Conservation (phyloP, 2,113 vertebrate genomes). For the Lichenostomus cassidix region DNA sequence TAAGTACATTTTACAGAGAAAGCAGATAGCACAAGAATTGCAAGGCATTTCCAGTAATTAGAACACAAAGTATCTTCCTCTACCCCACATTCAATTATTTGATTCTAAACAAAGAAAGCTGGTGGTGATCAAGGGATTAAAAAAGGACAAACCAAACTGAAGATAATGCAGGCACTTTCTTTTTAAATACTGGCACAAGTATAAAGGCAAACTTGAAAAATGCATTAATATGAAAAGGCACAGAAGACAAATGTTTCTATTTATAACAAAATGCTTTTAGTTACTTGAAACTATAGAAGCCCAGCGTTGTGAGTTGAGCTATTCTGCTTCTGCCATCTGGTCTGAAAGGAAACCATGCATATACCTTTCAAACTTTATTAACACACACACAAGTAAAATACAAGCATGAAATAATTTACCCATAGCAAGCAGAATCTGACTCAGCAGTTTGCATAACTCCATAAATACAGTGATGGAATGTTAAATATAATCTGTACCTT, state of each 20-base stretch:
- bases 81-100: background rate
- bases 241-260: background rate
- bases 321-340: background rate
- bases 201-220: background rate
- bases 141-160: background rate
- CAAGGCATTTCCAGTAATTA: background rate
- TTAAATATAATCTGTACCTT: background rate
- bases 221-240: background rate
- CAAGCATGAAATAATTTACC: background rate
- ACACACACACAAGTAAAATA: background rate
- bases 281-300: constrained; percentile 15
- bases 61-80: background rate
- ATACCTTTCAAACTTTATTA: background rate
- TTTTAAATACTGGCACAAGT: background rate
- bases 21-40: background rate
- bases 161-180: background rate
- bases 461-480: background rate
- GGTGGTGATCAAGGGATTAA: background rate
- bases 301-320: background rate
- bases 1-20: background rate
- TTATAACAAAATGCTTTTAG: background rate
- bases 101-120: background rate
- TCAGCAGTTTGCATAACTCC: constrained; percentile 9
- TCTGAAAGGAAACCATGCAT: constrained; percentile 25
- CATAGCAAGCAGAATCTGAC: constrained; percentile 33